A percentile compares a stretch with the other conserved stretches of the same genome.
phyloP scores from a whole-genome alignment of 2,113 vertebrate species.

The Oenanthe oenanthe region DNA sequence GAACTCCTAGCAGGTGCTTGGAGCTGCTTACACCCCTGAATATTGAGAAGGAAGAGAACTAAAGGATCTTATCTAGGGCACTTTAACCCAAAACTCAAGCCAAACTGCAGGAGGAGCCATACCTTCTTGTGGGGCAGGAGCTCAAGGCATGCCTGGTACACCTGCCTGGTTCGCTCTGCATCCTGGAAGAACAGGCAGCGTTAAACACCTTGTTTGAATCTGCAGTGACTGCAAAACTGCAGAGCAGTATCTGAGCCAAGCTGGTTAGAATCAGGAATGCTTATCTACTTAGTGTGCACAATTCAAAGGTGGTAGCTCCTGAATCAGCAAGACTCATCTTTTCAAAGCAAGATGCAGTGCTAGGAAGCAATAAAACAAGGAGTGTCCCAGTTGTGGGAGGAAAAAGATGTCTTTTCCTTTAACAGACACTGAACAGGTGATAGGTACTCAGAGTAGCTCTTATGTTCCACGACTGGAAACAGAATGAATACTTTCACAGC shows the following conservation, averaged over 20 bases:
- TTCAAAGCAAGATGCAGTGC: not conserved
- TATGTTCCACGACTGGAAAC: not conserved
- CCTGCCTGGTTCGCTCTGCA: conserved; percentile 90
- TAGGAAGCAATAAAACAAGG: not conserved
- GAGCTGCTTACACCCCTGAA: not conserved
- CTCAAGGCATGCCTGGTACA: conserved; percentile 93
- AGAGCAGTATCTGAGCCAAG: not conserved
- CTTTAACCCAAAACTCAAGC: not conserved
- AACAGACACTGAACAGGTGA: not conserved
- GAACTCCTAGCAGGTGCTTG: fast-evolving
- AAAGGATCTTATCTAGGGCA: not conserved
- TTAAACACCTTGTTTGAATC: not conserved
- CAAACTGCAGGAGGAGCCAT: not conserved
- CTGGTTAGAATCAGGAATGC: not conserved
- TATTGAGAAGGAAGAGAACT: fast-evolving
- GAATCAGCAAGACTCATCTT: not conserved
- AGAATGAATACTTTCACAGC: not conserved
- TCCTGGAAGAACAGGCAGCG: conserved; percentile 76
- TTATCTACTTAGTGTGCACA: not conserved
- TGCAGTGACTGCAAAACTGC: not conserved
- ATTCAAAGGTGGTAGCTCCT: not conserved
- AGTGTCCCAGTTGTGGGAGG: fast-evolving
- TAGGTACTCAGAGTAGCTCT: not conserved
- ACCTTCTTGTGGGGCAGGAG: conserved; percentile 98
- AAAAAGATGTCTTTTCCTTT: not conserved